phyloP scores from a whole-genome alignment of 2,797 vertebrate genomes.

The Labeo calbasu region DNA sequence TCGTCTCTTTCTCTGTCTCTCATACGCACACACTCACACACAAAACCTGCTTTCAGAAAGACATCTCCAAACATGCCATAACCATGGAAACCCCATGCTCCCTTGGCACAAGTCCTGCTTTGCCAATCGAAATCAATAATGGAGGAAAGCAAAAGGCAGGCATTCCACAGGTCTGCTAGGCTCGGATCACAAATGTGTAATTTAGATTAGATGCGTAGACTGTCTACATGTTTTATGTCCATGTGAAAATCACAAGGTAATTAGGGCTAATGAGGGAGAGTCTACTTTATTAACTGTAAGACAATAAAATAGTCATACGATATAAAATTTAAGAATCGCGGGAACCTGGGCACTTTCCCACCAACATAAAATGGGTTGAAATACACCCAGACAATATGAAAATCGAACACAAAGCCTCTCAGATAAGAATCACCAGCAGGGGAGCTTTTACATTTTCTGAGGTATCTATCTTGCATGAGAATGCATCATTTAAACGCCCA shows the following conservation, averaged over 20 bases:
- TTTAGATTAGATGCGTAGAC: background rate
- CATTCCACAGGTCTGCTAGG: slow-evolving; percentile 56
- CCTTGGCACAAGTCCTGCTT: slow-evolving; percentile 73
- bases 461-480: slow-evolving; percentile 30
- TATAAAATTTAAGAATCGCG: background rate
- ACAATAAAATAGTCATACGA: background rate
- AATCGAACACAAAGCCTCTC: slow-evolving; percentile 12
- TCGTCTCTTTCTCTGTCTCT: slow-evolving; percentile 37
- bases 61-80: slow-evolving; percentile 74
- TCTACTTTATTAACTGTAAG: background rate
- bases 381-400: slow-evolving; percentile 10
- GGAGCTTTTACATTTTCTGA: slow-evolving; percentile 14
- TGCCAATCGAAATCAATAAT: slow-evolving; percentile 78
- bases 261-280: background rate
- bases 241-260: background rate
- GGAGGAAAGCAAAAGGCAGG: slow-evolving; percentile 49
- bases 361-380: background rate
- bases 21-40: slow-evolving; percentile 31
- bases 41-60: slow-evolving; percentile 51
- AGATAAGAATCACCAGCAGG: slow-evolving; percentile 4
- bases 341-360: too few relatives aligned
- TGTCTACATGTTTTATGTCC: background rate
- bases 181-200: slow-evolving; percentile 6
- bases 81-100: slow-evolving; percentile 80
- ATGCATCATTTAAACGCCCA: slow-evolving; percentile 35